Evolutionary conservation across 1,140 invertebrate species (phyloP).

Genomic region (Aphis craccivora): DNA sequence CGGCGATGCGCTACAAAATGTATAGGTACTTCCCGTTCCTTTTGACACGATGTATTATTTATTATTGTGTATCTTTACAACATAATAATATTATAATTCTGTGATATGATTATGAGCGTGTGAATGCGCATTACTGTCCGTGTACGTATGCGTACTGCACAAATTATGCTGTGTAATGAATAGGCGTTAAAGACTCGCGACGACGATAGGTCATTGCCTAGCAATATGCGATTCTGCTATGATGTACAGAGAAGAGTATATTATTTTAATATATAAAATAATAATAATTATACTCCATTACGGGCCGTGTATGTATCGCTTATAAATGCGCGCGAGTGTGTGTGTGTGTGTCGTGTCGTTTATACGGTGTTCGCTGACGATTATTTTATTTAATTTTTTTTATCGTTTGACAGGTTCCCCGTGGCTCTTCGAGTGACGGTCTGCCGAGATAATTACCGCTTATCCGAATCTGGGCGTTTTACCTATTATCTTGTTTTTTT

Average conservation of each 20-base stretch:
- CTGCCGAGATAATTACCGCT: constrained; percentile 5
- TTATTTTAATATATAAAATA: neutral
- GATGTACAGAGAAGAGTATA: neutral
- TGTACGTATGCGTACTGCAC: neutral
- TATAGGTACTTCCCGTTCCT: too few relatives aligned
- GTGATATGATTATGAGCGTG: neutral
- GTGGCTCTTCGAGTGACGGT: neutral
- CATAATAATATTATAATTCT: neutral
- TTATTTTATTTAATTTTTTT: neutral
- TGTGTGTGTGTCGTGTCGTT: neutral
- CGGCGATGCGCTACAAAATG: too few relatives aligned
- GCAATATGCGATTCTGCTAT: neutral
- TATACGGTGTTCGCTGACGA: neutral
- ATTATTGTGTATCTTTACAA: neutral
- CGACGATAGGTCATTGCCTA: neutral
- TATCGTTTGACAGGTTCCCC: constrained; percentile 10
- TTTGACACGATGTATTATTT: too few relatives aligned
- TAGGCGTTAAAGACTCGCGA: neutral
- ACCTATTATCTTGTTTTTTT: neutral
- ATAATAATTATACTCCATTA: constrained; percentile 2
- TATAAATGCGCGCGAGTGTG: too few relatives aligned
- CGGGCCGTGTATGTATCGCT: neutral
- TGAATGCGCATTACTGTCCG: neutral
- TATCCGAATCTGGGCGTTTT: constrained; percentile 7
- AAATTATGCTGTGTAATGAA: neutral